These are phyloP conservation scores for Rafetus swinhoei DNA, from an alignment of 2,113 vertebrate species.

Conservation along the genomic window DNA sequence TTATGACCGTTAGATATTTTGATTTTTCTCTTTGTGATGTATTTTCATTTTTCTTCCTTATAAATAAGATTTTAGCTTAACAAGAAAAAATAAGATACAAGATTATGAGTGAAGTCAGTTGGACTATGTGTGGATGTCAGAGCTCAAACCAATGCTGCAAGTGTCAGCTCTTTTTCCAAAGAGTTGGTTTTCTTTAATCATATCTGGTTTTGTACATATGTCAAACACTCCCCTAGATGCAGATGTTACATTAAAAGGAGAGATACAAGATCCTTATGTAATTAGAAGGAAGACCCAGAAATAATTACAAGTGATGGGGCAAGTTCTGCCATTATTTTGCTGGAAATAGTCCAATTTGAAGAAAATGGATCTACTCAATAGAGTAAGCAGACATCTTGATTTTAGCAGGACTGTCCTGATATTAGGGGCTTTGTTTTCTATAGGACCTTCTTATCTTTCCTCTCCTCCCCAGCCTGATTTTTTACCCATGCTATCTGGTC, in stretches of 20 bases:
- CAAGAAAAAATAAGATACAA: not conserved
- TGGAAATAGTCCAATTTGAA: not conserved
- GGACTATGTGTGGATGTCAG: not conserved
- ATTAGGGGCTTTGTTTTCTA: too few relatives aligned
- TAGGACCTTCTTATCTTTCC: too few relatives aligned
- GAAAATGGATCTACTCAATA: not conserved
- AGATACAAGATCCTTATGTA: not conserved
- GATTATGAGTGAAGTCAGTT: accelerated
- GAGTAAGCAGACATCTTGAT: too few relatives aligned
- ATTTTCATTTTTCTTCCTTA: not conserved
- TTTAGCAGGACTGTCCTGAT: too few relatives aligned
- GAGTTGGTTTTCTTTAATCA: not conserved
- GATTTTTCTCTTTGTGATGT: not conserved
- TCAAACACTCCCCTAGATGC: not conserved
- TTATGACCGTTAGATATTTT: not conserved
- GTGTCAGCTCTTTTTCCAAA: not conserved
- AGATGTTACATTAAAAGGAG: not conserved
- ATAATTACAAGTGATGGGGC: not conserved
- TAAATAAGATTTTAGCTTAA: not conserved
- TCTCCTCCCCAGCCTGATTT: too few relatives aligned
- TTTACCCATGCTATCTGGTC: too few relatives aligned
- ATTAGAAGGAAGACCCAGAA: not conserved
- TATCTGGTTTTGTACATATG: not conserved
- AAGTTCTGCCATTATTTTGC: not conserved
- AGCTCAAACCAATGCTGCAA: not conserved